A percentile compares a stretch with the other conserved stretches of the same genome.
These are phyloP conservation scores for Meteorus cinctellus DNA, from an alignment of 2,888 invertebrate genomes.

Conservation along the genomic window DNA sequence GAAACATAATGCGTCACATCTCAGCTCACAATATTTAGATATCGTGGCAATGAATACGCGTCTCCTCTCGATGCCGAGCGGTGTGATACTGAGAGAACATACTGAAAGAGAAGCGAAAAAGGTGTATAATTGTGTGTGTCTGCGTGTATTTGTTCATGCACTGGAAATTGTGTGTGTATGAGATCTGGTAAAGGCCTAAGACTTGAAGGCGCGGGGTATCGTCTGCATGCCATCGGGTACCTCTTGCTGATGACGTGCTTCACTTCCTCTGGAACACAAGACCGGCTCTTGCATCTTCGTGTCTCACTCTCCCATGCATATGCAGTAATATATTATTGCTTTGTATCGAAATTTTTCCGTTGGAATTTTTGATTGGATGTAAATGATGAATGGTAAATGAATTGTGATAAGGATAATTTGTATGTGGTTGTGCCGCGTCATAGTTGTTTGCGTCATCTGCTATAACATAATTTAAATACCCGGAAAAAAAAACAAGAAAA, in stretches of 20 bases:
- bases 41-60: conserved; percentile 5
- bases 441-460: neutral
- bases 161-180: neutral
- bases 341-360: neutral
- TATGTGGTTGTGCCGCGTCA: neutral
- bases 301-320: neutral
- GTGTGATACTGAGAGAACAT: conserved; percentile 41
- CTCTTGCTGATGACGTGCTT: conserved; percentile 5
- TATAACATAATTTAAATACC: neutral
- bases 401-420: neutral
- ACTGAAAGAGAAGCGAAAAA: neutral
- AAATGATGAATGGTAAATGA: neutral
- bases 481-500: neutral
- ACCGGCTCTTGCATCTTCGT: neutral
- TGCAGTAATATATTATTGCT: neutral
- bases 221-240: conserved; percentile 6
- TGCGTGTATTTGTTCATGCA: neutral
- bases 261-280: neutral
- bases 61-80: conserved; percentile 44
- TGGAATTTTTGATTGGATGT: neutral
- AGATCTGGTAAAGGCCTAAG: neutral
- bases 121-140: neutral
- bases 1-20: neutral
- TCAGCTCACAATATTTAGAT: neutral
- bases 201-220: neutral